Evolutionary conservation across 1,140 invertebrate genomes (phyloP), one percentile per base, ranked within the genome.

Genomic region (Drosophila takahashii): DNA sequence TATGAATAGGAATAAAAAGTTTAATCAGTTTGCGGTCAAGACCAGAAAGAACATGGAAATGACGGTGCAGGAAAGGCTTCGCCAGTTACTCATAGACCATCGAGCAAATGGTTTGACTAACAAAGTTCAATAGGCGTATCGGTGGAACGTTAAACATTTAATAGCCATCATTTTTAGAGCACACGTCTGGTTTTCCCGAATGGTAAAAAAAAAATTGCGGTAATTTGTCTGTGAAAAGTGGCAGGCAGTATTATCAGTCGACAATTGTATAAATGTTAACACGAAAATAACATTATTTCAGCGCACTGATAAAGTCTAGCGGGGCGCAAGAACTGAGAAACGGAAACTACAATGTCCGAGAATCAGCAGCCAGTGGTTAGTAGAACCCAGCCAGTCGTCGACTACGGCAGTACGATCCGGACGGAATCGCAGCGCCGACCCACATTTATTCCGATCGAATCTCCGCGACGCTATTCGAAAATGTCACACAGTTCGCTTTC

Each of bases 231-330:
- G 15, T 37, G 52, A 45, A 42, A 26, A 56, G 26, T 47, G 48
- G 27, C 39, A 36, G 56, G 34, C 22, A 32, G 37, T 61, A 72
- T 81, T 85, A 86, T 85, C 81, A 86, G 78, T 74, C 59, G 32
- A 11, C 27, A 65, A 66, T 15, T 59, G 70, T 76, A 45, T 34
- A 32, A 51, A 53, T 69, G 54, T 67, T 76, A 72, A 86, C 83
- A 86, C 74, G 84, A 77, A 86, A 86, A 86, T 37, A 87, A 76
- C 83, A 86, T 86, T 86, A 86, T 87, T 76, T 26, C 22, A 26
- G 22, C 41, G 4, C 26, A 22, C 56, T 67, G 81, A 86, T 86
- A 86, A 86, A 51, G 16, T 29, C 18, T 27, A 36, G 34, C 22
- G 7, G 7, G 42, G 41, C 18, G 16, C 13, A 42, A 27, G 39